Evolutionary conservation across 2,113 vertebrate genomes (phyloP).

Genomic region (Grammomys surdaster): DNA sequence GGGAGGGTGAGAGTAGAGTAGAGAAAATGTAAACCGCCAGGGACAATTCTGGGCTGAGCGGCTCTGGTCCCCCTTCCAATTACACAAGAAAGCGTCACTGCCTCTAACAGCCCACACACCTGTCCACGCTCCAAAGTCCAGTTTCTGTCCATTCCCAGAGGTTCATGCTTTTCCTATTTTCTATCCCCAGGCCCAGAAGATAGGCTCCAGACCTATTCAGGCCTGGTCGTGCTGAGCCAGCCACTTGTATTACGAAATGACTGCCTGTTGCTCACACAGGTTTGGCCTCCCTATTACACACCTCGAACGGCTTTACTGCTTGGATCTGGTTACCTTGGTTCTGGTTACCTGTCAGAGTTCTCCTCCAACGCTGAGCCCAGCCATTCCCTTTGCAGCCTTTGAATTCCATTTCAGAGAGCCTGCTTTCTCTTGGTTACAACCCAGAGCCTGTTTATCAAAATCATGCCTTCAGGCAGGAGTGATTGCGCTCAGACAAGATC

Average conservation of each 20-base stretch:
- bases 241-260: neutral
- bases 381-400: neutral
- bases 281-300: no score
- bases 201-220: neutral
- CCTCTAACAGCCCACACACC: neutral
- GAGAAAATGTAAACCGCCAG: slow-evolving; percentile 6
- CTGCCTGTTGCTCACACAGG: neutral
- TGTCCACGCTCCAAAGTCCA: neutral
- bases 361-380: neutral
- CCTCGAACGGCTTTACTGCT: accelerated
- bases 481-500: neutral
- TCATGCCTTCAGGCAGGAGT: neutral
- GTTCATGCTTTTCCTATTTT: neutral
- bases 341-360: neutral
- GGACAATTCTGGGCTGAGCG: neutral
- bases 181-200: neutral
- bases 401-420: neutral
- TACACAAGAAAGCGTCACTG: neutral
- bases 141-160: neutral
- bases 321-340: neutral
- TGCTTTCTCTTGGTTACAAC: neutral
- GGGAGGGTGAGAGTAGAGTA: neutral
- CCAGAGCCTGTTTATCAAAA: slow-evolving; percentile 3
- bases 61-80: neutral
- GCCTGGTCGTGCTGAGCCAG: neutral